A percentile compares a stretch with the other conserved stretches of the same genome.
These are phyloP conservation scores for Heliconius eleuchia DNA, from an alignment of 1,140 invertebrate species.

Conservation along the genomic window DNA sequence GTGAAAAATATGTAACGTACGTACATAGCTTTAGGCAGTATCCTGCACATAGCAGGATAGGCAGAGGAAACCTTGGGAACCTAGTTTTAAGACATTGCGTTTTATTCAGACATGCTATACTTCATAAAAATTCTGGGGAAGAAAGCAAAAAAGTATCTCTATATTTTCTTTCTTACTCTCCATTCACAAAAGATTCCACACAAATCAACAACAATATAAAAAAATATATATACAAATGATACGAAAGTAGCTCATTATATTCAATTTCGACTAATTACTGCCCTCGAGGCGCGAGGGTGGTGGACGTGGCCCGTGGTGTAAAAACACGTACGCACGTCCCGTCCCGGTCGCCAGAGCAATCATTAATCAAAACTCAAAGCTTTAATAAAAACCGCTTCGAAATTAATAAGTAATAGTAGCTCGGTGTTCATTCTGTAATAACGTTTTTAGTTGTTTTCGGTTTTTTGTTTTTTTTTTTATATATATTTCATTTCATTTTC, in stretches of 20 bases:
- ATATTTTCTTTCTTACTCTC: too few species aligned
- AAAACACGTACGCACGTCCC: not conserved
- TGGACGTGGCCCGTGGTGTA: not conserved
- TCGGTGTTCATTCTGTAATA: not conserved
- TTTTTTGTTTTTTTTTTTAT: not conserved
- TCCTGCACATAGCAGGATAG: too few species aligned
- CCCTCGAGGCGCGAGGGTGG: not conserved
- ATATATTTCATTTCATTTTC: not conserved
- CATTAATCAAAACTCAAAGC: constrained; percentile 1
- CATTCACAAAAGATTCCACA: not conserved
- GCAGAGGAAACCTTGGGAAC: too few species aligned
- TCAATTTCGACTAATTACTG: constrained; percentile 5
- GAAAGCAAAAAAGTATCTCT: not conserved
- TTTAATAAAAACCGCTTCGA: constrained; percentile 8
- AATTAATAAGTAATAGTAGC: constrained; percentile 8
- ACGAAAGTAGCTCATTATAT: constrained; percentile 4
- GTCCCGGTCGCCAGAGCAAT: not conserved
- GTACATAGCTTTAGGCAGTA: too few species aligned
- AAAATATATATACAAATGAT: not conserved
- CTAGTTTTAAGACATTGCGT: too few species aligned
- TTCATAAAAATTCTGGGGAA: too few species aligned
- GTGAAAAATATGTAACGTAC: too few species aligned
- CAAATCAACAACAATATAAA: not conserved
- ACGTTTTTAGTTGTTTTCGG: constrained; percentile 3
- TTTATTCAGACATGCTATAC: too few species aligned